Evolutionary conservation across 2,113 vertebrate species (phyloP), one percentile per base, ranked within the genome.

Genomic region (Pituophis catenifer): DNA sequence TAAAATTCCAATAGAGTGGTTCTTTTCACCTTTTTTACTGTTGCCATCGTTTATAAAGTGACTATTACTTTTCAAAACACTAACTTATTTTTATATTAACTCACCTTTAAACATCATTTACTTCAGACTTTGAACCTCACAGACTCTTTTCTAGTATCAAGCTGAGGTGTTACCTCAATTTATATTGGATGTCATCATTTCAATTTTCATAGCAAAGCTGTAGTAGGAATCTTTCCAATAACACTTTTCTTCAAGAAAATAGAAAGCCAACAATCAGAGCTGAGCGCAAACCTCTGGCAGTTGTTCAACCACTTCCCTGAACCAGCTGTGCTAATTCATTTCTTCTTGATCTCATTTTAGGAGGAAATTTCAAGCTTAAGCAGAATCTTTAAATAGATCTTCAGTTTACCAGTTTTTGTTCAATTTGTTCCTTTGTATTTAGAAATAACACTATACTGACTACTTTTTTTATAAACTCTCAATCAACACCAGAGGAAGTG

Each of bases 361-460:
- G 48, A 11, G 58, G n/a, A 70, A 89, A 92, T 89, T 88, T 88
- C 53, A 92, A 88, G 59, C 88, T 89, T 54, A 89, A 38, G 59
- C 86, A 75, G 15, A 89, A 26, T 4, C 59, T 70, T 89, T 89
- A n/a, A 24, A 62, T 38, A 15, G 50, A 88, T 23, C 6, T 5
- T 88, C 19, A 65, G 58, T 62, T 65, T 65, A 92, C 38, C 50
- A 17, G n/a, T 88, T 88, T 58, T 92, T 55, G 50, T 48, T 89
- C 7, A 48, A 44, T 92, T 89, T 81, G n/a, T 54, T 24, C 50
- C 33, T 44, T 48, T 86, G 44, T 91, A 3, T 81, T 89, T 54
- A 75, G 33, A 15, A 89, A 52, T 70, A 81, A 89, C 8, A 44
- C n/a, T 17, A 6, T n/a, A 92, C 23, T 21, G 26, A 87, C 62